phyloP scores from a whole-genome alignment of 2,888 invertebrate species.

The Julus scandinavius region DNA sequence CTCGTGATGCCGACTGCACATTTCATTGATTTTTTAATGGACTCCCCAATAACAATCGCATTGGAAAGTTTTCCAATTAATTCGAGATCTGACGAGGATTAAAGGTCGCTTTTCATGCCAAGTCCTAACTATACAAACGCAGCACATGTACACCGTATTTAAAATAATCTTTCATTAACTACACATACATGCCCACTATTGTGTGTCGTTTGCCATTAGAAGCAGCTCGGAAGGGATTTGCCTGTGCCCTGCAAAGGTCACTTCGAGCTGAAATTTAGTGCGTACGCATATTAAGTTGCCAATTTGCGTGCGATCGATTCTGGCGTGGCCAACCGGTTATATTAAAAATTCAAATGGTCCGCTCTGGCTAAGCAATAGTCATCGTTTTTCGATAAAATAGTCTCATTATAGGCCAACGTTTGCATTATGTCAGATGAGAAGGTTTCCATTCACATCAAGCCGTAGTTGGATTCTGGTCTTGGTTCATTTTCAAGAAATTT shows the following conservation, averaged over 20 bases:
- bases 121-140: neutral
- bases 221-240: neutral
- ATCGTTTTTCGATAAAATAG: neutral
- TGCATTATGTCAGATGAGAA: too few species aligned
- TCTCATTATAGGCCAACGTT: too few species aligned
- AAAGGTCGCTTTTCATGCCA: neutral
- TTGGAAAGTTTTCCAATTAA: conserved; percentile 39
- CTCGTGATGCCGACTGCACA: conserved; percentile 8
- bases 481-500: too few species aligned
- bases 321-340: neutral
- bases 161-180: conserved; percentile 26
- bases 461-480: too few species aligned
- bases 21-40: conserved; percentile 38
- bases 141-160: neutral
- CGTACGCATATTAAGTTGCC: neutral
- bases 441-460: too few species aligned
- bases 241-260: neutral
- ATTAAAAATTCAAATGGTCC: conserved; percentile 3
- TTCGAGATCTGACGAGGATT: conserved; percentile 9
- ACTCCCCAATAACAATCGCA: conserved; percentile 28
- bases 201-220: neutral
- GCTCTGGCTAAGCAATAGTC: neutral
- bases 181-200: neutral
- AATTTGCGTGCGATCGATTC: neutral
- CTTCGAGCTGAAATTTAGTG: neutral